Base-by-base conservation (phyloP, 2,113 vertebrate genomes). In the Callospermophilus lateralis region DNA sequence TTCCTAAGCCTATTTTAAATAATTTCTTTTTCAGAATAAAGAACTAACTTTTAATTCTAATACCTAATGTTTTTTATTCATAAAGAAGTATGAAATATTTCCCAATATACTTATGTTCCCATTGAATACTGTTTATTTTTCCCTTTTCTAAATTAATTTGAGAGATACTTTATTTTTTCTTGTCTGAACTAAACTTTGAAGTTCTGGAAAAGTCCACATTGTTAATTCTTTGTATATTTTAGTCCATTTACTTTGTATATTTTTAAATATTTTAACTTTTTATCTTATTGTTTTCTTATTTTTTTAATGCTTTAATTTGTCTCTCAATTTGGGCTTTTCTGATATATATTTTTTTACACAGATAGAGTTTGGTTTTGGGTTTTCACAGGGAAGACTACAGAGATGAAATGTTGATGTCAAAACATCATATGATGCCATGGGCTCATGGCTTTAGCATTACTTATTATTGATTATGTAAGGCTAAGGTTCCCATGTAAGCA, bases 141-240 rank as follows among this genome's bases (percentile, higher is more conserved):
- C 34, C 55, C 1, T 28, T 58, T 32, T 20, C 9, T 30, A 63
- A 84, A 28, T 78, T 45, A 70, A 26, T 12, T 8, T 45, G 13
- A 77, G 22, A 10, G 6, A 55, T 90, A 30, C 37, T 19, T 80
- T 51, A 45, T 26, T 7, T 65, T 90, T 90, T 85, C 12, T 48
- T 73, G 55, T 55, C 87, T 81, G 34, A 83, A 73, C 48, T 70
- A 61, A 94, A 65, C 10, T 73, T 79, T 89, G 16, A 34, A 85
- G 45, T 55, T 84, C 37, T 78, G 12, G 55, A 45, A 65, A 88
- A 48, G 12, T 30, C 22, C 12, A 87, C 19, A 78, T n/a, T 76
- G 26, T 1, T 13, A 77, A 81, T 45, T 74, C 4, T 53, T 32
- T 81, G 61, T 81, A 28, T 53, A 72, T 42, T 81, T 1, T 65